phyloP scores from a whole-genome alignment of 2,113 vertebrate species.

The Sapajus apella region DNA sequence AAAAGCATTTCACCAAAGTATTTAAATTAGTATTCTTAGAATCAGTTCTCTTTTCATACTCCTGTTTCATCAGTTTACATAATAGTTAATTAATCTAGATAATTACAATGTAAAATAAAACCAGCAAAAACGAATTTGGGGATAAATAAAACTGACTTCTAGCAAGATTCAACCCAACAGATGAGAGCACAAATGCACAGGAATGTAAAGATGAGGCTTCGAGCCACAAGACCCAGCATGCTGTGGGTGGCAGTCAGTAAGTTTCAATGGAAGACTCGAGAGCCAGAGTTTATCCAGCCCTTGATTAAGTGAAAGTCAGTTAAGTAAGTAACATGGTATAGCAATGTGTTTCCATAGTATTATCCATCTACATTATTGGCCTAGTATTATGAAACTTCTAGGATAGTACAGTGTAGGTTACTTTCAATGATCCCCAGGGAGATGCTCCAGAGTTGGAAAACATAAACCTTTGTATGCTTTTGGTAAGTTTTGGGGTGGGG shows the following conservation, averaged over 20 bases:
- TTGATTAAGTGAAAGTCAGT: neutral
- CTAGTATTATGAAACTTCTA: neutral
- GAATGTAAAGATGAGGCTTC: neutral
- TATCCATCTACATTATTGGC: neutral
- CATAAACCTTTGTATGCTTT: neutral
- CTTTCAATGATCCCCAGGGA: neutral
- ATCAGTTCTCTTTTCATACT: neutral
- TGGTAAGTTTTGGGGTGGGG: neutral
- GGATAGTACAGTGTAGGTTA: neutral
- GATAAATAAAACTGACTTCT: slow-evolving; percentile 39
- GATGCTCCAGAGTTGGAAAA: neutral
- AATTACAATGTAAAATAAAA: slow-evolving; percentile 38
- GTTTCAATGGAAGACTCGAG: neutral
- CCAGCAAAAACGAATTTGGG: neutral
- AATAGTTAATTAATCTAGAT: slow-evolving; percentile 43
- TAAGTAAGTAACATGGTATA: neutral
- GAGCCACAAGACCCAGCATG: neutral
- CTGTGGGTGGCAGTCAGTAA: neutral
- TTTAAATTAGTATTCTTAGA: slow-evolving; percentile 42
- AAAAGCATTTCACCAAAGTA: neutral
- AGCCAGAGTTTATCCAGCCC: neutral
- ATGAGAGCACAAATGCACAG: neutral
- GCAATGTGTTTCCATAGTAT: neutral
- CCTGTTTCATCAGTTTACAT: slow-evolving; percentile 17
- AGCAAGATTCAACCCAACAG: neutral